Base-by-base conservation (phyloP, 1,140 invertebrate species). In the Holotrichia oblita region DNA sequence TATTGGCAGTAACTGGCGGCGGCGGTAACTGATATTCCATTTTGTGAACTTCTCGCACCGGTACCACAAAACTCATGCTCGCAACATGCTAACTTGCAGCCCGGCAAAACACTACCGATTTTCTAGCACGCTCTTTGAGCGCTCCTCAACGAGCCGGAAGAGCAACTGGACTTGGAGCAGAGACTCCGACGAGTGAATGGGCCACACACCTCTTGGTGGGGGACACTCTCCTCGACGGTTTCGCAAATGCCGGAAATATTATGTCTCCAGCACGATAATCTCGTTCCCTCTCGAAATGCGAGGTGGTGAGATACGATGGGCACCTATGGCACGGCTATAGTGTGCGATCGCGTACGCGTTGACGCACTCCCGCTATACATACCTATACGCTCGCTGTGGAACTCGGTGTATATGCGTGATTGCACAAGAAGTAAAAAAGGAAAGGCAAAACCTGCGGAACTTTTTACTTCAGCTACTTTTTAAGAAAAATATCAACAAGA, bases 11-110 rank as follows among this genome's bases (percentile, higher is more conserved):
- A 55, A 78, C 55, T 48, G 77, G 73, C 34, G 85, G 84, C 77
- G 84, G 81, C 77, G 87, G 87, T 84, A 88, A 86, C 86, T 89
- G 87, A 84, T 89, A 89, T 84, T 89, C 88, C 88, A 89, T 89
- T 83, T 84, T 87, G 83, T 81, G 83, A 44, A 79, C 24, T 42
- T 83, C 83, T 81, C 83, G 82, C 80, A 83, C 83, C 77, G 85
- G 83, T 80, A 84, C 83, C 82, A 85, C 85, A 84, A 85, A 85
- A 85, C 85, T 85, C 85, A 85, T 85, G 83, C 80, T 82, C 61
- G 79, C 78, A 80, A 84, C 82, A 83, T 83, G 81, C 82, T 84
- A 84, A 81, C 79, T 74, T 81, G 80, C 41, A 79, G 81, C 48
- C 81, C 79, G 79, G 81, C 75, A 48, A 48, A 24, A 42, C 73